Conservation (phyloP, 2,888 invertebrate species). For the Andrena bucephala region DNA sequence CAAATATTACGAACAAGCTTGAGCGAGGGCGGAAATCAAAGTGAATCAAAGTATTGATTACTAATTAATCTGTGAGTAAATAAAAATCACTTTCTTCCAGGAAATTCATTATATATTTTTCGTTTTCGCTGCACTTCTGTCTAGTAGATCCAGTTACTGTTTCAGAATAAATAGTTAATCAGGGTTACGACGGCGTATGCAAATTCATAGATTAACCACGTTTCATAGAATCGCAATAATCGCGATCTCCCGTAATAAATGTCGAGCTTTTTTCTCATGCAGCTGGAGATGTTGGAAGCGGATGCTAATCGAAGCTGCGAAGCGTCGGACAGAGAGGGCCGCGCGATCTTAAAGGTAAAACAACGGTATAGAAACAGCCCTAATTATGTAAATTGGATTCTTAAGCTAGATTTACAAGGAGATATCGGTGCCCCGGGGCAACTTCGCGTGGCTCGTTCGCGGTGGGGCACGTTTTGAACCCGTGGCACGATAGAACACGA, state of each 20-base stretch:
- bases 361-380: slow-evolving; percentile 63
- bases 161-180: no score
- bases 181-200: no score
- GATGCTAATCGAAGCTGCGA: slow-evolving; percentile 44
- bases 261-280: slow-evolving; percentile 39
- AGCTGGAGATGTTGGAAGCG: slow-evolving; percentile 40
- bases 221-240: neutral
- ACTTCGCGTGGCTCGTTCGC: slow-evolving; percentile 52
- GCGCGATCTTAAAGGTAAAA: slow-evolving; percentile 58
- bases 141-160: no score
- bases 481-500: slow-evolving; percentile 40
- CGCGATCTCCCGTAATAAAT: slow-evolving; percentile 33
- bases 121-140: no score
- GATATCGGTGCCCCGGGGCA: slow-evolving; percentile 61
- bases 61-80: neutral
- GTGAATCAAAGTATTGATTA: neutral
- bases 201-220: neutral
- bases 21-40: no score
- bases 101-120: no score
- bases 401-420: slow-evolving; percentile 66
- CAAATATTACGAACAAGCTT: neutral
- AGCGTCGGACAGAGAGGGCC: slow-evolving; percentile 34
- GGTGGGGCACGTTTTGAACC: slow-evolving; percentile 55
- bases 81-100: no score
- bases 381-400: slow-evolving; percentile 73